Conservation (phyloP, 2,888 invertebrate genomes). For the Gymnocheta viridis region DNA sequence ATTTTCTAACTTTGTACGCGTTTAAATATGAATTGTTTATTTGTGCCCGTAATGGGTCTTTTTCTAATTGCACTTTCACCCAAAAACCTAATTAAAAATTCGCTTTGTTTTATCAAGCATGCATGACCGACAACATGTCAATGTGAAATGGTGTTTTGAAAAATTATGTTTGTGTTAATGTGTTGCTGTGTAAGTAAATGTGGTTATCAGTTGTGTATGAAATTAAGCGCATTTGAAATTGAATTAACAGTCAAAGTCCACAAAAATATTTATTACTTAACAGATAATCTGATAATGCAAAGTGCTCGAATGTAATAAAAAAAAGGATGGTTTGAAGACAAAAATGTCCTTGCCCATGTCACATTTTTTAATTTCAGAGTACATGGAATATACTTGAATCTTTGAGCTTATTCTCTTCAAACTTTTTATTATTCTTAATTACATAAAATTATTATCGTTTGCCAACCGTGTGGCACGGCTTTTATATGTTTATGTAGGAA, state of each 20-base stretch:
- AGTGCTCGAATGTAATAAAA: no score
- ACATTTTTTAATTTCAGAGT: no score
- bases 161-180: slow-evolving; percentile 12
- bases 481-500: no score
- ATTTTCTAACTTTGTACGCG: background rate
- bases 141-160: slow-evolving; percentile 43
- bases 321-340: no score
- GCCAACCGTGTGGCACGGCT: no score
- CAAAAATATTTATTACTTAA: slow-evolving; percentile 10
- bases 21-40: background rate
- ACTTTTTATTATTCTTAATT: no score
- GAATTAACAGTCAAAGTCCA: background rate
- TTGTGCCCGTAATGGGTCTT: background rate
- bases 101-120: slow-evolving; percentile 45
- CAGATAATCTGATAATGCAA: no score
- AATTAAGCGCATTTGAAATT: background rate
- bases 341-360: no score
- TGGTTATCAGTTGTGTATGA: slow-evolving; percentile 1
- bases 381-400: no score
- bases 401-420: no score
- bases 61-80: slow-evolving; percentile 37
- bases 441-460: no score
- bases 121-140: slow-evolving; percentile 56
- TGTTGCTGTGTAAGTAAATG: background rate
- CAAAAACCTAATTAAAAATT: slow-evolving; percentile 48